Evolutionary conservation across 2,113 vertebrate species (phyloP).

Genomic region (Amazona guildingii): DNA sequence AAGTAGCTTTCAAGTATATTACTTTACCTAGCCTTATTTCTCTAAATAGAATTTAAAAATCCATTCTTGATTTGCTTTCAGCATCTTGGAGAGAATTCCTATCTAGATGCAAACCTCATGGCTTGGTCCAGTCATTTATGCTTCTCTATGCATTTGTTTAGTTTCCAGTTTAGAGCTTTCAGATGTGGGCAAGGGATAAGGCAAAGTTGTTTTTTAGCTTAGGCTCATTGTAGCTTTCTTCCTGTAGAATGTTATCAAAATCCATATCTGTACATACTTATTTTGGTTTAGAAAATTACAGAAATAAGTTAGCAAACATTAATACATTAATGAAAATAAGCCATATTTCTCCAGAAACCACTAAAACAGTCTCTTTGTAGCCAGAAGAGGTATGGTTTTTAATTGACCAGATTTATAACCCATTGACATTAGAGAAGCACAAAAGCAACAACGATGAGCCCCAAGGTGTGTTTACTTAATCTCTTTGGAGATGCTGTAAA

Average conservation of each 20-base stretch:
- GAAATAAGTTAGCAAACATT: not conserved
- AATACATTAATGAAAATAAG: not conserved
- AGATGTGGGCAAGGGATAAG: constrained; percentile 1
- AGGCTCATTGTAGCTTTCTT: not conserved
- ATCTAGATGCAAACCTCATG: constrained; percentile 40
- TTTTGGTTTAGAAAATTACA: not conserved
- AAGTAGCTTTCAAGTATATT: not conserved
- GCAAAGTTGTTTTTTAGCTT: not conserved
- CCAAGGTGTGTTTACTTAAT: not conserved
- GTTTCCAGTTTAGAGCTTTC: constrained; percentile 8
- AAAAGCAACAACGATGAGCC: not conserved
- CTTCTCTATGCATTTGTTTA: not conserved
- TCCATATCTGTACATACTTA: not conserved
- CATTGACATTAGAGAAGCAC: not conserved
- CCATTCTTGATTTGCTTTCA: not conserved
- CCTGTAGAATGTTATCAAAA: not conserved
- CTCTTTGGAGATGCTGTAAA: not conserved
- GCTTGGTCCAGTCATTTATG: not conserved
- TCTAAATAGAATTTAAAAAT: not conserved
- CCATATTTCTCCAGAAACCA: not conserved
- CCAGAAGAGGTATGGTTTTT: not conserved
- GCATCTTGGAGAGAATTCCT: not conserved
- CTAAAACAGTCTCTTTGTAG: not conserved
- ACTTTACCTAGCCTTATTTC: not conserved
- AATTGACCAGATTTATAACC: not conserved